Percentiles rank a stretch among this genome's conserved stretches.
phyloP scores from a whole-genome alignment of 2,113 vertebrate genomes.

The Sarotherodon lohbergeri region DNA sequence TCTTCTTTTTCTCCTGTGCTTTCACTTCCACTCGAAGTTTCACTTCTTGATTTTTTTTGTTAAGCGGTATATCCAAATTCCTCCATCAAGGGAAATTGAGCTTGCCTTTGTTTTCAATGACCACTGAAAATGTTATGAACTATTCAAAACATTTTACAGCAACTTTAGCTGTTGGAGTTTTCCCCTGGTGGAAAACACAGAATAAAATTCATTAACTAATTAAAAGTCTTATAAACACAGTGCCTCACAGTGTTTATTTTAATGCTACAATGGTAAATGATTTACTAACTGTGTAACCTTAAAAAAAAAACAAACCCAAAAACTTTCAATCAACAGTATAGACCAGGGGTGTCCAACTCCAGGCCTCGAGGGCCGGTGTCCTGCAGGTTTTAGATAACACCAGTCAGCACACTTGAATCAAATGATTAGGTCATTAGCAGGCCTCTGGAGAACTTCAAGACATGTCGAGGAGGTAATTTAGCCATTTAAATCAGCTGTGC shows the following conservation, averaged over 20 bases:
- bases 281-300: neutral
- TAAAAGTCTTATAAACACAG: neutral
- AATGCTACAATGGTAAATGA: neutral
- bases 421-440: neutral
- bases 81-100: neutral
- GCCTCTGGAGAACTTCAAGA: neutral
- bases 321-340: neutral
- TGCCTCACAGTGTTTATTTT: neutral
- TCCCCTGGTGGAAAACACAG: neutral
- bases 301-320: rapidly evolving
- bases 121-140: neutral
- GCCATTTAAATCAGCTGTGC: neutral
- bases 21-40: neutral
- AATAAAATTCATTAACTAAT: neutral
- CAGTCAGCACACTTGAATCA: neutral
- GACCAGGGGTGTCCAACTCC: neutral
- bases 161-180: neutral
- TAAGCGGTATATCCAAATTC: neutral
- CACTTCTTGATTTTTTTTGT: neutral
- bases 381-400: neutral
- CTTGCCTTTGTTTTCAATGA: neutral
- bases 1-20: neutral
- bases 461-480: neutral
- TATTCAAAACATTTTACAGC: neutral
- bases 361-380: neutral